These are phyloP conservation scores for Platypus cylindrus DNA, from an alignment of 2,888 invertebrate species.

Conservation along the genomic window DNA sequence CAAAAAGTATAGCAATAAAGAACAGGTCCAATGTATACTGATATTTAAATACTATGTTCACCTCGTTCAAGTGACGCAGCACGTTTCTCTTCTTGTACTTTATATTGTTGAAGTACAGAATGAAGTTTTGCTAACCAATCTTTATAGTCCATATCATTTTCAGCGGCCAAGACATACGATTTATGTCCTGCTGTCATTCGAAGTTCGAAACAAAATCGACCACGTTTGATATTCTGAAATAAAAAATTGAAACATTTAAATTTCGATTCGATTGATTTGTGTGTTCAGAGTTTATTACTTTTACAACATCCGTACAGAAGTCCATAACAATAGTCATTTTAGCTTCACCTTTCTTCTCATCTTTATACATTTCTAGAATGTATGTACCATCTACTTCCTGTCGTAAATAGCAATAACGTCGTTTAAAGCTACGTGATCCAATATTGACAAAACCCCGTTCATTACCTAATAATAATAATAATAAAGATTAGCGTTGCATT, in stretches of 20 bases:
- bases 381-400: constrained; percentile 87
- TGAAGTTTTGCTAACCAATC: constrained; percentile 78
- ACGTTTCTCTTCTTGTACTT: constrained; percentile 67
- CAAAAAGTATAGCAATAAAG: no score
- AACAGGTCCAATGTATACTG: no score
- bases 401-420: constrained; percentile 77
- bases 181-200: constrained; percentile 77
- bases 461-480: no score
- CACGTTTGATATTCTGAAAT: constrained; percentile 67
- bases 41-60: no score
- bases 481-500: no score
- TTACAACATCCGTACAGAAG: constrained; percentile 79
- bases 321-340: constrained; percentile 90
- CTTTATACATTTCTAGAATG: constrained; percentile 84
- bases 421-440: constrained; percentile 85
- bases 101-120: constrained; percentile 72
- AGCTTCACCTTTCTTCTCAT: constrained; percentile 81
- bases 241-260: constrained; percentile 3
- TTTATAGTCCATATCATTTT: constrained; percentile 66
- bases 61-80: constrained; percentile 51
- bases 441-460: constrained; percentile 86
- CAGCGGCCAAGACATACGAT: constrained; percentile 75
- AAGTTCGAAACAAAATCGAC: constrained; percentile 76
- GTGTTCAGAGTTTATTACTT: constrained; percentile 38
- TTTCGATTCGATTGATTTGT: not conserved